phyloP scores from a whole-genome alignment of 1,140 invertebrate species.

The Drosophila carrolli region DNA sequence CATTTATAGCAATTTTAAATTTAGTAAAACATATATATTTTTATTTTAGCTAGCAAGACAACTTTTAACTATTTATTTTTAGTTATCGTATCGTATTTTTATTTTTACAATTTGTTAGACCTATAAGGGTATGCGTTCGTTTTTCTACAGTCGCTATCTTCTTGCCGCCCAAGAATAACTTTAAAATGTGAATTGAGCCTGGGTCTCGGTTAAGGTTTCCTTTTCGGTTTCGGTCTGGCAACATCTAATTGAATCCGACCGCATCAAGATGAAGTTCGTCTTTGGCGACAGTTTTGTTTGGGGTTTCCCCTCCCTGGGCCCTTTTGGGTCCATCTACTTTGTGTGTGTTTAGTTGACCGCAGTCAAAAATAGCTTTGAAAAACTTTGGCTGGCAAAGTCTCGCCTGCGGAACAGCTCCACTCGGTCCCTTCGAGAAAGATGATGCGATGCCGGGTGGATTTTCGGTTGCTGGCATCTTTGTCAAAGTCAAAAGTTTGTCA shows the following conservation, averaged over 20 bases:
- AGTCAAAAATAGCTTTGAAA: slow-evolving; percentile 81
- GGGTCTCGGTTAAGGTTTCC: slow-evolving; percentile 46
- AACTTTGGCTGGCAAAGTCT: slow-evolving; percentile 58
- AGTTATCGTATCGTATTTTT: too few relatives aligned
- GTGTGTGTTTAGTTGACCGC: slow-evolving; percentile 81
- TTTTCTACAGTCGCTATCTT: neutral
- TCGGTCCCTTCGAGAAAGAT: slow-evolving; percentile 4
- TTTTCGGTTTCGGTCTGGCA: slow-evolving; percentile 59
- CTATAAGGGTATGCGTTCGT: neutral
- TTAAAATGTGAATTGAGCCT: slow-evolving; percentile 49
- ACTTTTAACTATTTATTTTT: too few relatives aligned
- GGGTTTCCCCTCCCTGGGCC: slow-evolving; percentile 13
- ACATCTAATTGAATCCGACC: slow-evolving; percentile 79
- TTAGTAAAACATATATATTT: too few relatives aligned
- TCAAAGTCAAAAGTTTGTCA: slow-evolving; percentile 80
- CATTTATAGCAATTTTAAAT: too few relatives aligned
- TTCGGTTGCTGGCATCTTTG: slow-evolving; percentile 62
- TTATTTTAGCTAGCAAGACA: too few relatives aligned
- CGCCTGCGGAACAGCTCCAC: slow-evolving; percentile 7
- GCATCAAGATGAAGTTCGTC: slow-evolving; percentile 76
- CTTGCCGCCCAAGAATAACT: slow-evolving; percentile 34
- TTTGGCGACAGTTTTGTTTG: slow-evolving; percentile 74
- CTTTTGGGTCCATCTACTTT: slow-evolving; percentile 48
- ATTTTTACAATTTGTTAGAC: too few relatives aligned
- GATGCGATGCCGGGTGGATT: slow-evolving; percentile 44